Evolutionary conservation across 2,113 vertebrate species (phyloP), one percentile per base, ranked within the genome.

Genomic region (Upupa epops): DNA sequence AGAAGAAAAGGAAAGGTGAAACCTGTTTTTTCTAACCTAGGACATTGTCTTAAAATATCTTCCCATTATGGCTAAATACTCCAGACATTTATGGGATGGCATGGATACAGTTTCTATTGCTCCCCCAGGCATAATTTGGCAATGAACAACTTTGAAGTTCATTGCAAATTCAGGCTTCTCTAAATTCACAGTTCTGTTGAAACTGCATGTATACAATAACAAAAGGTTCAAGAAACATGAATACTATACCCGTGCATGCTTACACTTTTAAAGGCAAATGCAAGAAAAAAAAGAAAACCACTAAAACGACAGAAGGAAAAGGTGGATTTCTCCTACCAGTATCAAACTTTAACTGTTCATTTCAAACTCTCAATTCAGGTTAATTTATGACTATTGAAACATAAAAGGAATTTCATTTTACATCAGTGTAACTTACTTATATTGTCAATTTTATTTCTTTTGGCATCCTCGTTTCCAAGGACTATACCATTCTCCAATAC

Each of bases 401-500:
- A 73, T 29, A 5, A 74, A 88, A 81, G 42, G 70, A 24, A 31
- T 71, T 68, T 3, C 11, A 86, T 58, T 31, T 51, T 64, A 77
- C 68, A 78, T 22, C 31, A 51, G 9, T 61, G 20, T 34, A 89
- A 97, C 97, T 98, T 97, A 98, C 98, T 96, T 95, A 97, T 97
- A 95, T 91, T 84, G 84, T 97, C 97, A 51, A 88, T 86, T 66
- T 97, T 96, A 64, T 52, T 92, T 86, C 65, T 93, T 94, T 95
- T 96, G 32, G 61, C 52, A 59, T 92, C 94, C 71, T 88, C 83
- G 52, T 95, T 95, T 96, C 93, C 97, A 72, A 68, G 68, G 79
- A 86, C 68, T 54, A 77, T 68, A 90, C 77, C 66, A 40, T 84
- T 95, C 84, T 95, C 95, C 80, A 96, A 19, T 17, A 97, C 93